These are phyloP conservation scores for Diphyllodes magnificus DNA, from an alignment of 2,113 vertebrate species.

Conservation along the genomic window DNA sequence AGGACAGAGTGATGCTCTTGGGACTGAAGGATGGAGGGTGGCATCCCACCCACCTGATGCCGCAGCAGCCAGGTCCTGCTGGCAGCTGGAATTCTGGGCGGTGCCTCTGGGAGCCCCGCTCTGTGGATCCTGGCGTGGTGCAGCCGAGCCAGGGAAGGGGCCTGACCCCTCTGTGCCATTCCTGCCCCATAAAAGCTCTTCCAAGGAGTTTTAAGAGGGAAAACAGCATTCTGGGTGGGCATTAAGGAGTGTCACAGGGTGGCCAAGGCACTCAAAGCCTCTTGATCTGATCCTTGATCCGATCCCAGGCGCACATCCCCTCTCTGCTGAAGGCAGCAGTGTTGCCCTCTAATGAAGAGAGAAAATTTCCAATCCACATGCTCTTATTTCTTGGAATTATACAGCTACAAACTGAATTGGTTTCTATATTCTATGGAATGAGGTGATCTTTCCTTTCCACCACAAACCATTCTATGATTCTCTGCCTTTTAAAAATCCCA, in stretches of 20 bases:
- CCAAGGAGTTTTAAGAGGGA: neutral
- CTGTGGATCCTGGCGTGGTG: accelerated
- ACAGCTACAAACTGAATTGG: neutral
- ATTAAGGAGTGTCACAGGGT: neutral
- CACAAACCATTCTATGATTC: neutral
- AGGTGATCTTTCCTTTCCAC: neutral
- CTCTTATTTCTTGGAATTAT: neutral
- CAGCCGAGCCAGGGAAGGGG: neutral
- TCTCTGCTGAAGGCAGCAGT: neutral
- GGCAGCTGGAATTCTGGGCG: neutral
- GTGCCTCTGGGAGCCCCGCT: neutral
- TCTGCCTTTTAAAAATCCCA: neutral
- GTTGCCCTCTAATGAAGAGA: neutral
- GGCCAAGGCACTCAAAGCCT: neutral
- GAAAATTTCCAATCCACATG: neutral
- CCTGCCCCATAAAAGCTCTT: neutral
- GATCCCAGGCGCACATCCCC: too few relatives aligned
- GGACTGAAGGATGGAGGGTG: neutral
- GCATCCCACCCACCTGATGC: neutral
- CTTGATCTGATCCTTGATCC: neutral
- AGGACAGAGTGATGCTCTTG: accelerated
- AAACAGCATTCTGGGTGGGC: neutral
- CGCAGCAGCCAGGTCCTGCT: neutral
- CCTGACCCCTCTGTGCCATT: neutral
- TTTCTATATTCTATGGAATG: neutral